These are phyloP conservation scores for Cheilosia pagana DNA, from an alignment of 2,888 invertebrate genomes.

Conservation along the genomic window DNA sequence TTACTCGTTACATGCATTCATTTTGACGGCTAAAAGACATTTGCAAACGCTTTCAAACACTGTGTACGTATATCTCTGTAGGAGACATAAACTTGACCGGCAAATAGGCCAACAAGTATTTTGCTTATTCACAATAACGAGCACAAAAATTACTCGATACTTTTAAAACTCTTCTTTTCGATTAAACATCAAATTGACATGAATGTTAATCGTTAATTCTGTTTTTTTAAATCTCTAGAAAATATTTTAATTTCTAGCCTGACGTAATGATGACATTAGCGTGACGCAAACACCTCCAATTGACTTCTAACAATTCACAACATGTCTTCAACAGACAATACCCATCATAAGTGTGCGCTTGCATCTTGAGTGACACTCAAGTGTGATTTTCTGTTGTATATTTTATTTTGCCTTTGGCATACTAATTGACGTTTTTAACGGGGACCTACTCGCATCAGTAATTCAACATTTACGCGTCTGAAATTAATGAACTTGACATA, in stretches of 20 bases:
- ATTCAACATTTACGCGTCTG: conserved; percentile 54
- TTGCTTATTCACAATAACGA: no score
- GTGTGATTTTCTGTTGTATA: conserved; percentile 41
- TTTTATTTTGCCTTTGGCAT: conserved; percentile 36
- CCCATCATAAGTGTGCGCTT: neutral
- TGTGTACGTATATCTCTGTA: no score
- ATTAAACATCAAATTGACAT: no score
- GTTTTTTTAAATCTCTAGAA: no score
- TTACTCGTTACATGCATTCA: no score
- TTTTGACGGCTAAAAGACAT: no score
- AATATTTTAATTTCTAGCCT: conserved; percentile 11
- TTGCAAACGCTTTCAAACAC: no score
- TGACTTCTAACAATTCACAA: conserved; percentile 68
- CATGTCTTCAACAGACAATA: conserved; percentile 49
- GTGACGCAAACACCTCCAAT: conserved; percentile 56
- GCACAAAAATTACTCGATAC: no score
- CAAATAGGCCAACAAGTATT: no score
- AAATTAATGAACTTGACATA: conserved; percentile 70
- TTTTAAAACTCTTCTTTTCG: no score
- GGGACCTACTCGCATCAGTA: conserved; percentile 20
- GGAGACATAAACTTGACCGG: no score
- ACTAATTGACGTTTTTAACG: conserved; percentile 59
- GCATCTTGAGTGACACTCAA: conserved; percentile 66
- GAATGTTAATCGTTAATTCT: no score
- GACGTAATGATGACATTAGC: conserved; percentile 54